A percentile compares a stretch with the other conserved stretches of the same genome.
These are phyloP conservation scores for Dendrocopos noguchii DNA, from an alignment of 2,113 vertebrate genomes.

Conservation along the genomic window DNA sequence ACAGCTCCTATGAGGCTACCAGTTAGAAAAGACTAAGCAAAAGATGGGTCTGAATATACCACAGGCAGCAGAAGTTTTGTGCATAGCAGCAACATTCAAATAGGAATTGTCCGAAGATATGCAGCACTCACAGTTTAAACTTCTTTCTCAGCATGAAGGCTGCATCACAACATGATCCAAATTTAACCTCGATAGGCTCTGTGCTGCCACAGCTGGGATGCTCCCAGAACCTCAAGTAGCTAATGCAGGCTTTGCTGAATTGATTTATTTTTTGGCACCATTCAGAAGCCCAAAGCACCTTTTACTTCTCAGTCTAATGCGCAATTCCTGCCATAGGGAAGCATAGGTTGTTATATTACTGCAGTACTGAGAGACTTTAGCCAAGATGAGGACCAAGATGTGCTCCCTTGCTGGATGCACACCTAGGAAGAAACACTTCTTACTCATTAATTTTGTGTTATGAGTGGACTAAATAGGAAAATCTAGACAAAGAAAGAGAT, in stretches of 20 bases:
- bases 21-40: not conserved
- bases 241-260: constrained; percentile 45
- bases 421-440: not conserved
- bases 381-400: not conserved
- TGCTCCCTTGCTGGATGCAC: not conserved
- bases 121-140: constrained; percentile 18
- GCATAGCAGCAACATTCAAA: constrained; percentile 1
- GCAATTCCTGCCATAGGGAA: not conserved
- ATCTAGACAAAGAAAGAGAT: not conserved
- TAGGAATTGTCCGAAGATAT: not conserved
- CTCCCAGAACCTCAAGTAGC: constrained; percentile 8
- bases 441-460: not conserved
- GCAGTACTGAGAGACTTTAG: not conserved
- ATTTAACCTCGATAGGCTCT: constrained; percentile 26
- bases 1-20: not conserved
- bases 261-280: constrained; percentile 46
- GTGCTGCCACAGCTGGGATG: constrained; percentile 29
- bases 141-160: constrained; percentile 26
- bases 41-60: not conserved
- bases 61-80: not conserved
- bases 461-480: not conserved
- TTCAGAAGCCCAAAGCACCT: not conserved
- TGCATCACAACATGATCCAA: constrained; percentile 20
- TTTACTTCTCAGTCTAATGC: constrained; percentile 28
- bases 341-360: not conserved